These are phyloP conservation scores for Tigriopus japonicus DNA, from an alignment of 1,140 invertebrate species.

Conservation along the genomic window DNA sequence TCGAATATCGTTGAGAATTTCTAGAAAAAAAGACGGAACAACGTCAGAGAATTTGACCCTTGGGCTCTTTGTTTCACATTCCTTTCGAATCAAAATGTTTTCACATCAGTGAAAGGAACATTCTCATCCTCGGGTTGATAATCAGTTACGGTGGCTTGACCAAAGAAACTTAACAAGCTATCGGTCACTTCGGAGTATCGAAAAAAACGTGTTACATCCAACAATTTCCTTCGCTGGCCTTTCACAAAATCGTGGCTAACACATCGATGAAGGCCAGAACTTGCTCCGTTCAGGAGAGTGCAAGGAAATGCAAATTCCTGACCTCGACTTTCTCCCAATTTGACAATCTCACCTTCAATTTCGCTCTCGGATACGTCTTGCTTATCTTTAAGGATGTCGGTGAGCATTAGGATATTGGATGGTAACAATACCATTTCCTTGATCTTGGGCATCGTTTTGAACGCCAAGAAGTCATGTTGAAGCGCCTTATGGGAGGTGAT, in stretches of 20 bases:
- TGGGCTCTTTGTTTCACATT: too few relatives aligned
- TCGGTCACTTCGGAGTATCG: too few relatives aligned
- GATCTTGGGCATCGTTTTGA: not conserved
- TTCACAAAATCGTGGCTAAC: too few relatives aligned
- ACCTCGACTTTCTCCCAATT: too few relatives aligned
- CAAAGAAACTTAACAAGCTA: too few relatives aligned
- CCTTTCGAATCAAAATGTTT: too few relatives aligned
- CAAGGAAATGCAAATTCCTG: not conserved
- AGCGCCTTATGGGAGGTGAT: not conserved
- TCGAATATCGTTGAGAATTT: not conserved
- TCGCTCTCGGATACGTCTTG: not conserved
- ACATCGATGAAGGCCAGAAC: not conserved
- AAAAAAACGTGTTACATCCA: too few relatives aligned
- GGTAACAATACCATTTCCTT: slow-evolving; percentile 7
- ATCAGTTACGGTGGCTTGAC: too few relatives aligned
- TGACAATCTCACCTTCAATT: not conserved
- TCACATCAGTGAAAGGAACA: too few relatives aligned
- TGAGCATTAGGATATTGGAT: not conserved
- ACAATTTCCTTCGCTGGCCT: too few relatives aligned
- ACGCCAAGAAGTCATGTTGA: not conserved
- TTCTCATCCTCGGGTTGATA: too few relatives aligned
- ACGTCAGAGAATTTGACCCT: too few relatives aligned
- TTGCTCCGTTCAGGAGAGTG: not conserved
- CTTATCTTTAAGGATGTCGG: not conserved
- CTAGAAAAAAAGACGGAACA: not conserved